Base-by-base conservation (phyloP, 2,888 invertebrate genomes). In the Agelastica alni region DNA sequence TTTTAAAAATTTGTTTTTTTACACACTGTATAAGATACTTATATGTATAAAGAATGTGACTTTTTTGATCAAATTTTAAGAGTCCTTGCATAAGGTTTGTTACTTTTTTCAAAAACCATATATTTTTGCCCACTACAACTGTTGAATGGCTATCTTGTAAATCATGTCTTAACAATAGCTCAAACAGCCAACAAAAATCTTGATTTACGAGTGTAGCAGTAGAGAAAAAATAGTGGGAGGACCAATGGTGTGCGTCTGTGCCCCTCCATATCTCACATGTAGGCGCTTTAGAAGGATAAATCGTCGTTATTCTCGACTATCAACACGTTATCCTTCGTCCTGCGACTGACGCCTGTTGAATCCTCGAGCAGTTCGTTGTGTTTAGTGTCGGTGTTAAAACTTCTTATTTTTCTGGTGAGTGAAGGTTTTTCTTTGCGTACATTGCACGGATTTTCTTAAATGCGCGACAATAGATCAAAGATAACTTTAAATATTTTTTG, bases 271-370 rank as follows among this genome's bases (percentile, higher is more conserved):
- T 18, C 34, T 37, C 45, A 49, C 59, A 67, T 68, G 69, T 69
- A 67, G 69, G 69, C 69, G 69, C 65, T 56, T 60, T 59, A 60
- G 45, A 60, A 63, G 67, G 67, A 69, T 69, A 69, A 68, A 67
- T 67, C 61, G 55, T 55, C 62, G 63, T 67, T 64, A 66, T 64
- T 62, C 65, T 60, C 58, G 49, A 58, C 63, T 48, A 47, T 58
- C 58, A 58, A 58, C 62, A 62, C 62, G 61, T 56, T 53, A 42
- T 53, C 53, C 53, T 47, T 61, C 58, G 60, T 64, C 61, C 61
- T 60, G 61, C 62, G 60, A 64, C 51, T 53, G 42, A 45, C 59
- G 65, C 67, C 66, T 67, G 67, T 67, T 67, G 67, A 66, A 63
- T 39, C 63, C 48, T 56, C 62, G 58, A 61, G 60, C 60, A 58